Conservation (phyloP, 2,888 invertebrate species). For the Agrotis ipsilon region DNA sequence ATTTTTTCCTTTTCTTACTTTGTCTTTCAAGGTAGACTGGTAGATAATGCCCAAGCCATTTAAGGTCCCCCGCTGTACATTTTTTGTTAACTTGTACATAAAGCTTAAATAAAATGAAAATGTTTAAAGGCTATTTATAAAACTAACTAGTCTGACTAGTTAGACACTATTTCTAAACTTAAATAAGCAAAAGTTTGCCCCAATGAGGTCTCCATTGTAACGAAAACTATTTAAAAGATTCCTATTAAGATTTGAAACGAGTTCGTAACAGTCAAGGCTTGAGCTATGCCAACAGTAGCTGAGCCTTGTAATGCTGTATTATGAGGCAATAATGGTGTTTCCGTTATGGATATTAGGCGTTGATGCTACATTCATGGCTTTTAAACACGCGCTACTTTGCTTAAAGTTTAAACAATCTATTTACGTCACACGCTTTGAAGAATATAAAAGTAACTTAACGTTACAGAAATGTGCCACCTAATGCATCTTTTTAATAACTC, state of each 20-base stretch:
- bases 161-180: slow-evolving; percentile 10
- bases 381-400: slow-evolving; percentile 52
- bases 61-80: no score
- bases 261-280: slow-evolving; percentile 45
- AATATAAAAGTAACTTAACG: no score
- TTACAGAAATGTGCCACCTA: neutral
- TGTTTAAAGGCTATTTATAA: no score
- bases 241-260: slow-evolving; percentile 53
- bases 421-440: slow-evolving; percentile 12
- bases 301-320: slow-evolving; percentile 42
- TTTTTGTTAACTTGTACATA: no score
- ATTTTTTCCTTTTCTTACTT: no score
- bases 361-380: slow-evolving; percentile 50
- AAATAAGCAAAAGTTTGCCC: slow-evolving; percentile 21
- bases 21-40: no score
- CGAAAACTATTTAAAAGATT: slow-evolving; percentile 54
- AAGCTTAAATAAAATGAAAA: no score
- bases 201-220: slow-evolving; percentile 20
- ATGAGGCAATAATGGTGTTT: slow-evolving; percentile 45
- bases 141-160: neutral
- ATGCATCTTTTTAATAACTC: no score
- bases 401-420: slow-evolving; percentile 40
- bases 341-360: slow-evolving; percentile 44
- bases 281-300: slow-evolving; percentile 24
- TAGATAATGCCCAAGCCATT: no score